These are phyloP conservation scores for Phragmatobia fuliginosa DNA, from an alignment of 2,888 invertebrate genomes.

Conservation along the genomic window DNA sequence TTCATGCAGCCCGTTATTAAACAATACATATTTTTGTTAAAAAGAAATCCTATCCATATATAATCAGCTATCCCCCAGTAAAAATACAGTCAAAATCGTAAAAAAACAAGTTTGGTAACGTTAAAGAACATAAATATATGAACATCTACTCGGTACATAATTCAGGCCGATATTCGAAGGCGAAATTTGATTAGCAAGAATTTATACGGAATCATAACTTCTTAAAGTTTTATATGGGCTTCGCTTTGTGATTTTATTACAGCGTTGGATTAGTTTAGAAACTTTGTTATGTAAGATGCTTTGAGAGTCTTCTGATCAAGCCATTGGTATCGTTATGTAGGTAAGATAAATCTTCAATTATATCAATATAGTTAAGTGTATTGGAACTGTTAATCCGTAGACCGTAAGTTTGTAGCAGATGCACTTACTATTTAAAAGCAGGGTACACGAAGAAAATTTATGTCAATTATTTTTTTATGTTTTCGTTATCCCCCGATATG, in stretches of 20 bases:
- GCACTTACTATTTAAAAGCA: no score
- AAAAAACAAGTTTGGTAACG: no score
- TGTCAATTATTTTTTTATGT: no score
- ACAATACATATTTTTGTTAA: no score
- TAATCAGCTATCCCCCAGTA: no score
- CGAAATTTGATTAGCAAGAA: slow-evolving; percentile 42
- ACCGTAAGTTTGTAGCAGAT: no score
- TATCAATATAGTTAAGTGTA: background rate
- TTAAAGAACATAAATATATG: background rate
- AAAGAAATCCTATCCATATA: no score
- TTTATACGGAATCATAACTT: slow-evolving; percentile 41
- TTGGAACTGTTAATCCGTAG: no score
- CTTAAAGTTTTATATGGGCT: slow-evolving; percentile 43
- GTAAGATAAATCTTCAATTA: background rate
- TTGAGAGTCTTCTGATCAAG: background rate
- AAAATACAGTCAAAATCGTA: no score
- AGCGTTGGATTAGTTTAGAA: slow-evolving; percentile 33
- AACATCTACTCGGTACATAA: slow-evolving; percentile 11
- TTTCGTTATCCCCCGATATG: no score
- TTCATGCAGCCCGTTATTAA: no score
- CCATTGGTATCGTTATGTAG: background rate
- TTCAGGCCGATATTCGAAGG: slow-evolving; percentile 25
- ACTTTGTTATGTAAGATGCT: slow-evolving; percentile 13
- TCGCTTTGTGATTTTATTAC: slow-evolving; percentile 25
- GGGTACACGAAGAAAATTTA: no score